Percentiles rank a stretch among this genome's conserved stretches.
Conservation (phyloP, 2,888 invertebrate species). For the Mycalesis mineus region DNA sequence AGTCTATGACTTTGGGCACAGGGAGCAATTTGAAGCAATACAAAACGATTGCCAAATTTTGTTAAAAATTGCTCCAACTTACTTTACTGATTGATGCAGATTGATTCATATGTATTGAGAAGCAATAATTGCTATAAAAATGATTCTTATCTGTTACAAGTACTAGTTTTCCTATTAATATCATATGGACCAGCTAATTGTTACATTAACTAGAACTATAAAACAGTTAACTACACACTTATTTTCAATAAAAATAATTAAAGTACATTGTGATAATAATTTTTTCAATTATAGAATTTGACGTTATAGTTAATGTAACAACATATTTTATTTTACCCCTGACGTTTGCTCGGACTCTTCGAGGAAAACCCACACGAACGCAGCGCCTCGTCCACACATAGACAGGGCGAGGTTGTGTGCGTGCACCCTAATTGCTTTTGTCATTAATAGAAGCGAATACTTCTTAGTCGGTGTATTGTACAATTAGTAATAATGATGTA, state of each 20-base stretch:
- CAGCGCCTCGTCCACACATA: slow-evolving; percentile 26
- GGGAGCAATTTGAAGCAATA: no score
- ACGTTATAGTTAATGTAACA: slow-evolving; percentile 6
- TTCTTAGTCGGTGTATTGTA: slow-evolving; percentile 72
- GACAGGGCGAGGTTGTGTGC: slow-evolving; percentile 45
- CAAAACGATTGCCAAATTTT: no score
- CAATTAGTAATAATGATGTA: slow-evolving; percentile 76
- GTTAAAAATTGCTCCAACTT: no score
- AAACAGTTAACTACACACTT: no score
- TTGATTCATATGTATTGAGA: no score
- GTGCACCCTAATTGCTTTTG: slow-evolving; percentile 75
- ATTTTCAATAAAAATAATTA: no score
- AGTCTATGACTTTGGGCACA: no score
- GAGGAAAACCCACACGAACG: slow-evolving; percentile 25
- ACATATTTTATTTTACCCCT: slow-evolving; percentile 20
- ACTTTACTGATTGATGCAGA: no score
- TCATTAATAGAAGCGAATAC: slow-evolving; percentile 77
- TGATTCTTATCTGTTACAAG: no score
- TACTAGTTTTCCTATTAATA: no score
- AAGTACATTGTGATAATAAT: background rate
- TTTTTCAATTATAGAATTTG: background rate
- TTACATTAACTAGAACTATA: background rate
- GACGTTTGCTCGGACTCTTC: slow-evolving; percentile 21
- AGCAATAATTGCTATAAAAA: no score
- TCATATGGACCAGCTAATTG: no score